Evolutionary conservation across 2,113 vertebrate genomes (phyloP), one percentile per base, ranked within the genome.

Genomic region (Hippopotamus amphibius): DNA sequence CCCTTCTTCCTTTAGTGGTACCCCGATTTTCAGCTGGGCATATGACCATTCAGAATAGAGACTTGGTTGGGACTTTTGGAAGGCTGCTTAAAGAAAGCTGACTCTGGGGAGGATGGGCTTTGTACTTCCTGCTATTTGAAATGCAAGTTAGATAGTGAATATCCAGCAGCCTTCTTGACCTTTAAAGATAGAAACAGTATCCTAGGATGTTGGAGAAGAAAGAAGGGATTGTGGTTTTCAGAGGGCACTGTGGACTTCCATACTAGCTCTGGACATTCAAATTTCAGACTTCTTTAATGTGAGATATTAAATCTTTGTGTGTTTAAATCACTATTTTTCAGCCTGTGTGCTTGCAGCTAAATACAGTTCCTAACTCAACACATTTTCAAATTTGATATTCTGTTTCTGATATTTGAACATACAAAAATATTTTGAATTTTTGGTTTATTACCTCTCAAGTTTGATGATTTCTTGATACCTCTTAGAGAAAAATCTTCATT

Each of bases 351-450:
- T 92, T 94, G 30, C 3, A 76, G 77, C 28, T 19, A 92, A 89
- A 90, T 46, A 83, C 53, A 84, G 61, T 68, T 65, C 9, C 37
- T 96, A 92, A 86, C 21, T 81, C 53, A 95, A 65, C 10, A 30
- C 30, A 87, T 26, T 97, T 98, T 93, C 46, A 92, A 94, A 71
- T 85, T 90, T 95, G 57, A 82, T 83, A 61, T 86, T 85, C 37
- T 84, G 6, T 68, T 81, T 82, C 53, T 95, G 46, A 77, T 82
- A 88, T 82, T 86, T 93, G 46, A 95, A 8, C 33, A 63, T 66
- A 82, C 28, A 94, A 95, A 87, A 63, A 14, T 94, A 11, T 84
- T 95, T 81, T 82, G 21, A 76, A 74, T 77, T 85, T 95, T 81
- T 24, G 46, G 13, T 86, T 85, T 87, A 11, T 93, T 71, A 57